Percentiles rank a stretch among this genome's conserved stretches.
phyloP scores from a whole-genome alignment of 2,113 vertebrate genomes.

The Clarias magur region DNA sequence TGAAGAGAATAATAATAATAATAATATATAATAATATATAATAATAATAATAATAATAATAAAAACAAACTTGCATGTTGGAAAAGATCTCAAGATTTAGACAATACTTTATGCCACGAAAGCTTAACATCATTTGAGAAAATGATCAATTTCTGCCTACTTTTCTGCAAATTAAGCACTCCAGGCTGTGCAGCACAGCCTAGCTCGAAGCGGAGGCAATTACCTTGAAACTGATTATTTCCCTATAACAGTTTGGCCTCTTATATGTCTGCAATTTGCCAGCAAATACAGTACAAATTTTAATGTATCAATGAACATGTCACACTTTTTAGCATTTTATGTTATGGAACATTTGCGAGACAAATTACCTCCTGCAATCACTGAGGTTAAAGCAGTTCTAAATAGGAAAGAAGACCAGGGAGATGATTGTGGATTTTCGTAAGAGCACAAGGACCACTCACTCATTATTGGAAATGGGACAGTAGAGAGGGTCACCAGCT shows the following conservation, averaged over 20 bases:
- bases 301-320: neutral
- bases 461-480: no score
- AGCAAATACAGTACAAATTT: no score
- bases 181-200: neutral
- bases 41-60: no score
- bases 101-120: neutral
- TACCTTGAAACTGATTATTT: neutral
- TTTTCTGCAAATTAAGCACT: neutral
- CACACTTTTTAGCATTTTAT: neutral
- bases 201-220: neutral
- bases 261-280: no score
- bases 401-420: no score
- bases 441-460: no score
- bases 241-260: neutral
- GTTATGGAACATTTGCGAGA: neutral
- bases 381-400: no score
- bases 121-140: neutral
- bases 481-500: no score
- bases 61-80: neutral
- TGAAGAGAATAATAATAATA: neutral
- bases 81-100: neutral
- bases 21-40: no score
- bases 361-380: neutral
- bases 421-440: no score
- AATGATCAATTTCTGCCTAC: neutral